Evolutionary conservation across 2,113 vertebrate genomes (phyloP).

Genomic region (Crypturellus undulatus): DNA sequence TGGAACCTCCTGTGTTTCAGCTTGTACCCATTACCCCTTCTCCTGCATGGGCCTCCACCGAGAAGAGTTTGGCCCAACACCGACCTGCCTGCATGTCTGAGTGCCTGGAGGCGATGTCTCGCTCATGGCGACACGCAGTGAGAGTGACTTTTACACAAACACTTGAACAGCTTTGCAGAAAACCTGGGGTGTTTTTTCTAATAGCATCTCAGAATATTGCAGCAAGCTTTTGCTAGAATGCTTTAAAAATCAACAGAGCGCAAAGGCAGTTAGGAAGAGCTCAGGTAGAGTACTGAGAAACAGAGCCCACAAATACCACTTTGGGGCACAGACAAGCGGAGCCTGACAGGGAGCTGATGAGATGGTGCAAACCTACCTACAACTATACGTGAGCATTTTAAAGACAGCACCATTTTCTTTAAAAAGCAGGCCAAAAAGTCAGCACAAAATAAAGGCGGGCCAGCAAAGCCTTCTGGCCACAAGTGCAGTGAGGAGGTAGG

Average conservation of each 20-base stretch:
- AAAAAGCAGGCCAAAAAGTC: background rate
- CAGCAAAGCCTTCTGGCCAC: background rate
- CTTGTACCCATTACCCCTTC: no score
- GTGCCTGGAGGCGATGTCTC: no score
- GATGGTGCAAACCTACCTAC: background rate
- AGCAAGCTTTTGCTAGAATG: background rate
- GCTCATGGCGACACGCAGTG: background rate
- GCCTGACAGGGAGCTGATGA: background rate
- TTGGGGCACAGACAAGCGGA: background rate
- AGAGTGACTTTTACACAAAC: background rate
- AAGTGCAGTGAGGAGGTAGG: background rate
- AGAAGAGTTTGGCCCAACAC: no score
- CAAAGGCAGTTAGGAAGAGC: background rate
- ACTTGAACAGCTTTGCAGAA: background rate
- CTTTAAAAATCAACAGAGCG: background rate
- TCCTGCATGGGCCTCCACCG: no score
- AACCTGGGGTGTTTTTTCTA: background rate
- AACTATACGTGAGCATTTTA: background rate
- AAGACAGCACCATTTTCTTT: background rate
- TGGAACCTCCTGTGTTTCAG: no score
- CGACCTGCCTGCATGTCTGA: no score
- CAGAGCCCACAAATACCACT: background rate
- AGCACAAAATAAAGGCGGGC: fast-evolving
- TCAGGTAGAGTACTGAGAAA: background rate
- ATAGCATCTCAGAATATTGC: background rate